Evolutionary conservation across 2,113 vertebrate genomes (phyloP), one percentile per base, ranked within the genome.

Genomic region (Myotis davidii): DNA sequence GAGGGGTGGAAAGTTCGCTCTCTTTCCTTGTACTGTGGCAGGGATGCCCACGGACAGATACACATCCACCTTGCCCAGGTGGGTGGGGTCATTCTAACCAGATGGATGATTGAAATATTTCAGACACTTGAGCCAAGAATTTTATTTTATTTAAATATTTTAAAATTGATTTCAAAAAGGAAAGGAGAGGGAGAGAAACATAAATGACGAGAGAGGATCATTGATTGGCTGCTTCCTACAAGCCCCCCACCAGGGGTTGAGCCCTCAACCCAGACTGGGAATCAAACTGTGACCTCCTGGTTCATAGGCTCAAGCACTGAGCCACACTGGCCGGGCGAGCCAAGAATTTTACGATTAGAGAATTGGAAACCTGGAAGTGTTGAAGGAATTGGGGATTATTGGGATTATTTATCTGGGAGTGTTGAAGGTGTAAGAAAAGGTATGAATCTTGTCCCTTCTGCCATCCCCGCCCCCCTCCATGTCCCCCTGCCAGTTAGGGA

Each of bases 351-450:
- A 56, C 88, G 92, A 86, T 88, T 50, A 64, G 77, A 92, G 74
- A 91, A 59, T 16, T 86, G 69, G 72, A 87, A 96, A 87, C 72
- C 45, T 61, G 29, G 21, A 89, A 70, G 9, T 77, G 74, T 78
- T 88, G 61, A 91, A 89, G 83, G 70, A 86, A 21, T 34, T 42
- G 39, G 76, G 45, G 70, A 6, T 76, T 86, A 16, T 20, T 50
- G 42, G 70, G 32, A 61, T 87, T 69, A 73, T 91, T 85, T 88
- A 42, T 48, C 52, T 34, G 32, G 11, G 1, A 88, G 39, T 59
- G 42, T 84, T 32, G n/a, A 42, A 42, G 50, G n/a, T 88, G 1
- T 70, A 64, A 65, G 32, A 16, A 67, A 59, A 81, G 25, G 9
- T 54, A 29, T 21, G 69, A 29, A 16, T 37, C 73, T 67, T 73